A percentile compares a stretch with the other conserved stretches of the same genome.
phyloP scores from a whole-genome alignment of 2,888 invertebrate species.

The Diloba caeruleocephala region DNA sequence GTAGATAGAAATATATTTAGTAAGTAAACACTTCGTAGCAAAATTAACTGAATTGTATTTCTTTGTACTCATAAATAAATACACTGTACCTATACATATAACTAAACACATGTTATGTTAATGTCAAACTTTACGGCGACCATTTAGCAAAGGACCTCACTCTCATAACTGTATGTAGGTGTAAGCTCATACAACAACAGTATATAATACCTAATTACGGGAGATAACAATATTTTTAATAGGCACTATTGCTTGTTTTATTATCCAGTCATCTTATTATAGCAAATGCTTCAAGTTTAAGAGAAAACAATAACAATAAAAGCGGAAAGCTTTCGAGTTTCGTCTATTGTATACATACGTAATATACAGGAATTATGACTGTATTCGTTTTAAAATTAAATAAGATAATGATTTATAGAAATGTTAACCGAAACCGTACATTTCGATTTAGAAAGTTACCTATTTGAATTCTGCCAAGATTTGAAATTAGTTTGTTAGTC shows the following conservation, averaged over 20 bases:
- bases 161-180: constrained; percentile 37
- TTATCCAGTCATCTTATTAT: not conserved
- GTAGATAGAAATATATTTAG: constrained; percentile 63
- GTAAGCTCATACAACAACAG: constrained; percentile 25
- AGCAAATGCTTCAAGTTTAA: constrained; percentile 40
- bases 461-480: constrained; percentile 20
- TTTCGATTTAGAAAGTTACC: constrained; percentile 11
- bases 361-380: too few species aligned
- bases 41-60: constrained; percentile 38
- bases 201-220: constrained; percentile 15
- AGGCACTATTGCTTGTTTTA: constrained; percentile 18
- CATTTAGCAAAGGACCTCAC: constrained; percentile 42
- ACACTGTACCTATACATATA: too few species aligned
- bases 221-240: too few species aligned
- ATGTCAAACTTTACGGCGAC: constrained; percentile 28
- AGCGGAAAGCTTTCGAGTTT: too few species aligned
- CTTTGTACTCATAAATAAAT: constrained; percentile 36
- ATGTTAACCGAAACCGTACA: not conserved
- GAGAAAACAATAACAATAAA: not conserved
- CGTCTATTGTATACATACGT: too few species aligned
- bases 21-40: constrained; percentile 42
- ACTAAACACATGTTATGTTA: constrained; percentile 35
- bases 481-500: constrained; percentile 23
- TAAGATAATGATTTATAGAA: not conserved
- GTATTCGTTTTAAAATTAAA: not conserved